Evolutionary conservation across 2,113 vertebrate genomes (phyloP).

Genomic region (Stigmatopora argus): DNA sequence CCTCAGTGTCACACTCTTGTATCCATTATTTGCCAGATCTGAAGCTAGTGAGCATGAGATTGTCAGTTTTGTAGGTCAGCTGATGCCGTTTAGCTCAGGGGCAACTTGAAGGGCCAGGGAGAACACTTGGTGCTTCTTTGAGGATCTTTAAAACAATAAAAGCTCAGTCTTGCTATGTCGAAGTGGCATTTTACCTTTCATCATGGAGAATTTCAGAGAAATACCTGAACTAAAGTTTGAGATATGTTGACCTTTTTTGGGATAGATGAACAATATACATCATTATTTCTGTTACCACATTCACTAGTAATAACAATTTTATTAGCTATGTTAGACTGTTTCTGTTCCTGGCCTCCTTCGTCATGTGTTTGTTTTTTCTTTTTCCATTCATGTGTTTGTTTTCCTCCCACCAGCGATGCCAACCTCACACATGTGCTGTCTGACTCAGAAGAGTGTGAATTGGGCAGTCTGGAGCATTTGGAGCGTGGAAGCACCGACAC

Average conservation of each 20-base stretch:
- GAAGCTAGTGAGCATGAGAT: slow-evolving; percentile 5
- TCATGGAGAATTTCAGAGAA: not conserved
- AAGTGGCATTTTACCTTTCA: too few relatives aligned
- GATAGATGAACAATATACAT: slow-evolving; percentile 14
- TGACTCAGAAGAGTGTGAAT: slow-evolving; percentile 85
- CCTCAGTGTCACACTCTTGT: slow-evolving; percentile 8
- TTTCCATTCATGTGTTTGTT: slow-evolving; percentile 10
- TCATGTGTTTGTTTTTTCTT: slow-evolving; percentile 13
- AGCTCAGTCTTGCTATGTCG: not conserved
- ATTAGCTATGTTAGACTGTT: slow-evolving; percentile 7
- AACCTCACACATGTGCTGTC: slow-evolving; percentile 84
- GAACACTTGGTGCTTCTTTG: not conserved
- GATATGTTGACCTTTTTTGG: slow-evolving; percentile 21
- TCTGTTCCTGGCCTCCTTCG: slow-evolving; percentile 23
- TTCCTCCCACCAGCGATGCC: slow-evolving; percentile 72
- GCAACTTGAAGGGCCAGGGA: slow-evolving; percentile 2
- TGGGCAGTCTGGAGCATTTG: slow-evolving; percentile 83
- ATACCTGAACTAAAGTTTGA: slow-evolving; percentile 28
- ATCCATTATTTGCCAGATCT: slow-evolving; percentile 22
- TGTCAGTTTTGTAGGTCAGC: slow-evolving; percentile 3
- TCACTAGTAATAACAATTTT: too few relatives aligned
- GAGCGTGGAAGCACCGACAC: slow-evolving; percentile 85
- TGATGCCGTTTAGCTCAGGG: slow-evolving; percentile 2
- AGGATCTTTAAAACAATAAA: slow-evolving; percentile 1
- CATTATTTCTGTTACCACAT: too few relatives aligned